Percentiles rank a stretch among this genome's conserved stretches.
phyloP scores from a whole-genome alignment of 2,888 invertebrate species.

The Eurois occulta region DNA sequence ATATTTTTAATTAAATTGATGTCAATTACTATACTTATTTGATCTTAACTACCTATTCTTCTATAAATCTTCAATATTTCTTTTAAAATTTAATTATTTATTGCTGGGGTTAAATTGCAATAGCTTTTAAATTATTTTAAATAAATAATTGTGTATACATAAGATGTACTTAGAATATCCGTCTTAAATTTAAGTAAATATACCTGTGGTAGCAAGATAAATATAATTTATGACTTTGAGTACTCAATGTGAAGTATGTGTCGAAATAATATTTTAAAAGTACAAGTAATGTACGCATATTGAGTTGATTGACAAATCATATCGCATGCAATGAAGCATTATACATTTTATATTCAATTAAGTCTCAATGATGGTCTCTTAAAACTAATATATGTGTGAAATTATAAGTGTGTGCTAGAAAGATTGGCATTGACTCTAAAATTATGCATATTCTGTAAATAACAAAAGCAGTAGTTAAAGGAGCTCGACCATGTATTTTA shows the following conservation, averaged over 20 bases:
- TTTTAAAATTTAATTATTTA: constrained; percentile 22
- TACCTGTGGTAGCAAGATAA: constrained; percentile 41
- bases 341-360: constrained; percentile 25
- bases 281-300: constrained; percentile 62
- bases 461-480: constrained; percentile 70
- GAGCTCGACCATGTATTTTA: constrained; percentile 60
- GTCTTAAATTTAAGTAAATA: constrained; percentile 15
- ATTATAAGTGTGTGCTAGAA: constrained; percentile 10
- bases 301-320: constrained; percentile 49
- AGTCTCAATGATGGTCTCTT: constrained; percentile 15
- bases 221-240: constrained; percentile 15
- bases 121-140: constrained; percentile 13
- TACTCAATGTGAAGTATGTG: constrained; percentile 26
- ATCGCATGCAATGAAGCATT: constrained; percentile 30
- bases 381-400: constrained; percentile 5
- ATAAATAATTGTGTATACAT: constrained; percentile 23
- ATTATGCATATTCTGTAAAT: constrained; percentile 47
- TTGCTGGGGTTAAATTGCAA: background rate
- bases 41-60: constrained; percentile 10
- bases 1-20: background rate
- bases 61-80: constrained; percentile 3
- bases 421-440: constrained; percentile 17
- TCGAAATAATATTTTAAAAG: constrained; percentile 52
- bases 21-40: background rate
- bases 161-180: constrained; percentile 14